Percentiles rank a stretch among this genome's conserved stretches.
Evolutionary conservation across 1,140 invertebrate genomes (phyloP).

Genomic region (Nixonia krombeini): DNA sequence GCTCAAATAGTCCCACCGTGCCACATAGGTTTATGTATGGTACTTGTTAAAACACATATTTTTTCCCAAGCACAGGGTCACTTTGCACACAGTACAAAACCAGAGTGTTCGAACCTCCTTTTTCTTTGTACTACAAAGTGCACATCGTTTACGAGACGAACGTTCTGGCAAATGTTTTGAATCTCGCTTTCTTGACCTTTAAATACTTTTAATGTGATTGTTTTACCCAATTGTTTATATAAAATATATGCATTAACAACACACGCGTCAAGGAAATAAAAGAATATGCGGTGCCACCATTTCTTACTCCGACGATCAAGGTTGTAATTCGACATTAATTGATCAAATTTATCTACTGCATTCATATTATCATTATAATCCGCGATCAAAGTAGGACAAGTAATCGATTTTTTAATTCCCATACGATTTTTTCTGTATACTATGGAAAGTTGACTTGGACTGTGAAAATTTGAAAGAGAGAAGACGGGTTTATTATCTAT

Average conservation of each 20-base stretch:
- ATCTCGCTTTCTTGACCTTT: slow-evolving; percentile 8
- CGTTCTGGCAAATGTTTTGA: slow-evolving; percentile 23
- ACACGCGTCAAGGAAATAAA: slow-evolving; percentile 43
- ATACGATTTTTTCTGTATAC: slow-evolving; percentile 41
- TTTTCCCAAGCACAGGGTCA: slow-evolving; percentile 8
- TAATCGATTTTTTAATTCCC: slow-evolving; percentile 28
- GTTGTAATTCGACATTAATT: slow-evolving; percentile 34
- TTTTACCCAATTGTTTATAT: slow-evolving; percentile 23
- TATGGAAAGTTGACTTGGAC: slow-evolving; percentile 25
- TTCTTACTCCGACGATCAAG: slow-evolving; percentile 45
- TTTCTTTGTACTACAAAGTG: slow-evolving; percentile 10
- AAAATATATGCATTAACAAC: slow-evolving; percentile 46
- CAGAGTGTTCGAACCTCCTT: slow-evolving; percentile 8
- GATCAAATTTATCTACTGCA: slow-evolving; percentile 47
- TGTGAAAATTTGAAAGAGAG: slow-evolving; percentile 50
- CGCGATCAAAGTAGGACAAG: slow-evolving; percentile 30
- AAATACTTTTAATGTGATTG: slow-evolving; percentile 11
- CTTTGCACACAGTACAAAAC: slow-evolving; percentile 3
- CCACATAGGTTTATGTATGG: background rate
- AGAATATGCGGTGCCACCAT: slow-evolving; percentile 49
- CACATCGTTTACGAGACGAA: slow-evolving; percentile 14
- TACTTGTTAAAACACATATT: slow-evolving; percentile 13
- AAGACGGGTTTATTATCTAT: slow-evolving; percentile 49
- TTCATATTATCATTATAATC: slow-evolving; percentile 54
- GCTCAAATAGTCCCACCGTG: background rate